Conservation (phyloP, 2,113 vertebrate genomes). For the Nesogale talazaci region DNA sequence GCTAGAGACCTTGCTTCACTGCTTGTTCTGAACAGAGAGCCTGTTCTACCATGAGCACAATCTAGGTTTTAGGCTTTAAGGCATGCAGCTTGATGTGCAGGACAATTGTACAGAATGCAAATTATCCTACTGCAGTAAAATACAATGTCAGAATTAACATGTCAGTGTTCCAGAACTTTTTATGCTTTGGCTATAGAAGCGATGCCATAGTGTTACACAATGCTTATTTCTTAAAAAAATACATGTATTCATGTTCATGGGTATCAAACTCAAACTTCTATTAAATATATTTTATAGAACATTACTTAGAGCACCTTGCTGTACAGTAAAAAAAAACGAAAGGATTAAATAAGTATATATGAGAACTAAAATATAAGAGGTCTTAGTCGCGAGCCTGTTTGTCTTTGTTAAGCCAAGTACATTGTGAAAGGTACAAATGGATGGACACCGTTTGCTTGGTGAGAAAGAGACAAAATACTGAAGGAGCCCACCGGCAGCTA, state of each 20-base stretch:
- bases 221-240: conserved; percentile 91
- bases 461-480: conserved; percentile 26
- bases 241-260: conserved; percentile 88
- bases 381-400: conserved; percentile 74
- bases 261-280: conserved; percentile 89
- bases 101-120: conserved; percentile 86
- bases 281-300: conserved; percentile 90
- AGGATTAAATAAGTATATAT: conserved; percentile 89
- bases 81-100: conserved; percentile 86
- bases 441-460: conserved; percentile 62
- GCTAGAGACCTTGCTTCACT: conserved; percentile 83
- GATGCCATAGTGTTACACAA: conserved; percentile 90
- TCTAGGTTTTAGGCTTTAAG: conserved; percentile 88
- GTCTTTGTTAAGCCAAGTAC: conserved; percentile 77
- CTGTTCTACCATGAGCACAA: conserved; percentile 79
- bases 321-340: conserved; percentile 83
- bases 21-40: conserved; percentile 79
- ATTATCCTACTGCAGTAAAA: conserved; percentile 83
- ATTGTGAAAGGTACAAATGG: conserved; percentile 54
- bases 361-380: conserved; percentile 83
- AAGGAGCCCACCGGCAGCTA: background rate
- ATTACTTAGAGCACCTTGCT: conserved; percentile 90
- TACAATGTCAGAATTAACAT: conserved; percentile 84
- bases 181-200: conserved; percentile 90
- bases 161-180: conserved; percentile 85